Base-by-base conservation (phyloP, 2,113 vertebrate species). In the Lasiurus borealis region DNA sequence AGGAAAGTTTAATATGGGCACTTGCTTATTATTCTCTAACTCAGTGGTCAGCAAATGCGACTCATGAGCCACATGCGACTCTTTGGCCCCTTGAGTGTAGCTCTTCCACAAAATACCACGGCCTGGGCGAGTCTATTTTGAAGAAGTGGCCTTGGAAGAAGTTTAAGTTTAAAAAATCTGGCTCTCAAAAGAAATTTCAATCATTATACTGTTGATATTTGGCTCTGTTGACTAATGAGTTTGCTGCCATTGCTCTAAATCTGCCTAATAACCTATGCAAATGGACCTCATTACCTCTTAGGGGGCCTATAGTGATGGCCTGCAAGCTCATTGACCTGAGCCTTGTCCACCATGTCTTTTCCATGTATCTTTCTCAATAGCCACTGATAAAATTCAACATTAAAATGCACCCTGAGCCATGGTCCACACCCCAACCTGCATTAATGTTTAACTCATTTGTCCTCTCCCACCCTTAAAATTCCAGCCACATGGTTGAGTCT, bases 211-310 rank as follows among this genome's bases (percentile, higher is more conserved):
- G 40, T 40, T 40, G 40, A 40, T 40, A 40, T 40, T 40, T 40
- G 40, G 40, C 40, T 40, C 40, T 40, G 40, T 40, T 40, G 40
- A 40, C 40, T 40, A 40, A 40, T 40, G 40, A 40, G 40, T 40
- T 40, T 40, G 40, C 40, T 40, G 40, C 40, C 40, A 40, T 5
- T 40, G 40, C 5, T 40, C 40, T 40, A 40, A 40, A 94, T 57
- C 64, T 93, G 44, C 62, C 68, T 59, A 78, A 16, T 34, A 85
- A 59, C 57, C 86, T 52, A 59, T 84, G 94, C 34, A 62, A 76
- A 64, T n/a, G 8, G 46, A 46, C 76, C 75, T 95, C 50, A 76
- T 80, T 66, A 71, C 44, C 77, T 87, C 64, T 68, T 71, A 13
- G 31, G 62, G 59, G 64, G 12, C 11, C 8, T 54, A 3, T 31